phyloP scores from a whole-genome alignment of 2,888 invertebrate genomes.

The Phyto melanocephala region DNA sequence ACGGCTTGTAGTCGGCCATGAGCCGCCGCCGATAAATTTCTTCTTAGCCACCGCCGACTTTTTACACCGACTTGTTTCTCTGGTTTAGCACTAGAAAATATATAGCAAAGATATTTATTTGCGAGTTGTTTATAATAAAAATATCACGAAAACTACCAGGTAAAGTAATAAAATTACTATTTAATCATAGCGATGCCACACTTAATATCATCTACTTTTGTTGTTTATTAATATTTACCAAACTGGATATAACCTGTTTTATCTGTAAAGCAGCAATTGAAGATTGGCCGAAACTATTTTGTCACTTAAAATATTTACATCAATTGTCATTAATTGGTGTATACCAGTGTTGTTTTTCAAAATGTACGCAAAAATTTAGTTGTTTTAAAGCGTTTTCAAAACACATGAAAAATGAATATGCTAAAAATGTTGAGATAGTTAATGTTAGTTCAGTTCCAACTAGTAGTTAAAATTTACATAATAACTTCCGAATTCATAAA shows the following conservation, averaged over 20 bases:
- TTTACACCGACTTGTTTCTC: too few species aligned
- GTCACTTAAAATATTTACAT: constrained; percentile 25
- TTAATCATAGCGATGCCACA: too few species aligned
- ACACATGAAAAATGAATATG: background rate
- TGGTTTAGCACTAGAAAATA: too few species aligned
- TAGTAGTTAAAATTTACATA: background rate
- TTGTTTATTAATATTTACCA: background rate
- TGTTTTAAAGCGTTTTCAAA: background rate
- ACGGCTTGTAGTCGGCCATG: too few species aligned
- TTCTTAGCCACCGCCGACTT: too few species aligned
- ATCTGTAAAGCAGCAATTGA: background rate
- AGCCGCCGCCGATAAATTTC: too few species aligned
- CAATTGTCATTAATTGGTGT: background rate
- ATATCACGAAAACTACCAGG: too few species aligned
- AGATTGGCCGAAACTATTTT: background rate
- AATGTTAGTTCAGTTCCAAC: background rate
- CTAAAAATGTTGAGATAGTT: background rate
- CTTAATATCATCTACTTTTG: too few species aligned
- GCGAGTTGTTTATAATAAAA: too few species aligned
- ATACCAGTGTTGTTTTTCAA: background rate
- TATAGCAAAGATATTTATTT: too few species aligned
- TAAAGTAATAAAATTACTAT: too few species aligned
- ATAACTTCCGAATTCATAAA: too few species aligned
- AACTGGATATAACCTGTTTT: background rate
- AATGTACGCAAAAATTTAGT: background rate